These are phyloP conservation scores for Caenorhabditis sp. DNA, from an alignment of 2,888 invertebrate species.

Conservation along the genomic window DNA sequence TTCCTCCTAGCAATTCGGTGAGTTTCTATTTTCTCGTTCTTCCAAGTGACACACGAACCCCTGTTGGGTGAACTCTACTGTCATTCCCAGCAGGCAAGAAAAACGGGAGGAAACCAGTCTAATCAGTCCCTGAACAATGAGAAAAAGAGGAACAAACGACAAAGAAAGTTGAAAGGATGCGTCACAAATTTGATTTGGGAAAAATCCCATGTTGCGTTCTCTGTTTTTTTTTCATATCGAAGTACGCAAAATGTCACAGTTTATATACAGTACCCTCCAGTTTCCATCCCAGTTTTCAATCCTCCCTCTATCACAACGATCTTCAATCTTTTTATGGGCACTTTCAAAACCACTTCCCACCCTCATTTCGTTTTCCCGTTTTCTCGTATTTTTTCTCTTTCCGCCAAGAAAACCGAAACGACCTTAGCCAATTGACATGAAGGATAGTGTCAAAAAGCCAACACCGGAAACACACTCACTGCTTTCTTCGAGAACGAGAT, in stretches of 20 bases:
- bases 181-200: slow-evolving; percentile 13
- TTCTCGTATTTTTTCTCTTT: background rate
- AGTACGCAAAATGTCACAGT: too few species aligned
- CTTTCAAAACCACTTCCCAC: slow-evolving; percentile 14
- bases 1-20: too few species aligned
- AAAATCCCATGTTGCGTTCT: background rate
- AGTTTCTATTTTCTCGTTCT: background rate
- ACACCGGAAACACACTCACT: slow-evolving; percentile 37
- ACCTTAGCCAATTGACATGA: slow-evolving; percentile 50
- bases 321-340: slow-evolving; percentile 37
- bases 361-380: slow-evolving; percentile 9
- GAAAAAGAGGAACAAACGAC: slow-evolving; percentile 6
- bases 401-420: slow-evolving; percentile 19
- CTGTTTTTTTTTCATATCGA: too few species aligned
- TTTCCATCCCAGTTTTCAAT: background rate
- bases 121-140: slow-evolving; percentile 14
- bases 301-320: background rate
- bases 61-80: background rate
- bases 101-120: slow-evolving; percentile 9
- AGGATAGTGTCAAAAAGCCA: slow-evolving; percentile 31
- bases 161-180: slow-evolving; percentile 15
- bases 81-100: slow-evolving; percentile 4
- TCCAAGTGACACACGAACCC: background rate
- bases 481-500: slow-evolving; percentile 11
- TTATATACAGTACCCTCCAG: background rate